Conservation (phyloP, 2,888 invertebrate species). For the Harmothoe impar region DNA sequence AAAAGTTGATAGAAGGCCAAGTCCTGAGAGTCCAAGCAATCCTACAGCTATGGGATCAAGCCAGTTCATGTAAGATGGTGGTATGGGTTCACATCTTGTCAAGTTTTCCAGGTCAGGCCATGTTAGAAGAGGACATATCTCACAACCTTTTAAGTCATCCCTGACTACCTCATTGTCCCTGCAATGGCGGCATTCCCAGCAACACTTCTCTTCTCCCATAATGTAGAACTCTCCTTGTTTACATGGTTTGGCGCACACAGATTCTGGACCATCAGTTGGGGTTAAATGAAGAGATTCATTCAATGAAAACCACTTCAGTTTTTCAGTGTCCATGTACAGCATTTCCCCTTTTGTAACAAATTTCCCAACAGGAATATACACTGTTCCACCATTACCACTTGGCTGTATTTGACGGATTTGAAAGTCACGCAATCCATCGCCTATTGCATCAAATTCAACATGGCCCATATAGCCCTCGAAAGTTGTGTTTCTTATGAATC, state of each 20-base stretch:
- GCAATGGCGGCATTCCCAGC: no score
- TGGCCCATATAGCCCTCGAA: constrained; percentile 72
- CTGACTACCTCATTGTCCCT: constrained; percentile 65
- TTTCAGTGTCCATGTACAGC: neutral
- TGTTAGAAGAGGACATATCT: constrained; percentile 61
- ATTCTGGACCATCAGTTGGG: constrained; percentile 44
- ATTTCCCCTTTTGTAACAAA: neutral
- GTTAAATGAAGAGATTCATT: neutral
- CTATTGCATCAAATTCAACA: constrained; percentile 73
- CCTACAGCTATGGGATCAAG: no score
- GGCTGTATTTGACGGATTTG: constrained; percentile 72
- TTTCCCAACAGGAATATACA: neutral
- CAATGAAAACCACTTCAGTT: constrained; percentile 6
- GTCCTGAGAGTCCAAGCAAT: constrained; percentile 1
- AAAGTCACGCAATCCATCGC: constrained; percentile 73
- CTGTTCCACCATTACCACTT: neutral
- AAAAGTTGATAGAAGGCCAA: constrained; percentile 63
- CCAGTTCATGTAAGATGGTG: constrained; percentile 59
- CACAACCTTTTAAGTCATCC: constrained; percentile 60
- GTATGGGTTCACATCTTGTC: constrained; percentile 57
- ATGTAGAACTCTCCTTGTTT: constrained; percentile 62
- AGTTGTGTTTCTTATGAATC: constrained; percentile 70
- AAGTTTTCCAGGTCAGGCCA: constrained; percentile 67
- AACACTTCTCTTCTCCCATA: constrained; percentile 65
- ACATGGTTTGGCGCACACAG: constrained; percentile 65